Base-by-base conservation (phyloP, 1,140 invertebrate species). In the Leptonema lineaticorne region DNA sequence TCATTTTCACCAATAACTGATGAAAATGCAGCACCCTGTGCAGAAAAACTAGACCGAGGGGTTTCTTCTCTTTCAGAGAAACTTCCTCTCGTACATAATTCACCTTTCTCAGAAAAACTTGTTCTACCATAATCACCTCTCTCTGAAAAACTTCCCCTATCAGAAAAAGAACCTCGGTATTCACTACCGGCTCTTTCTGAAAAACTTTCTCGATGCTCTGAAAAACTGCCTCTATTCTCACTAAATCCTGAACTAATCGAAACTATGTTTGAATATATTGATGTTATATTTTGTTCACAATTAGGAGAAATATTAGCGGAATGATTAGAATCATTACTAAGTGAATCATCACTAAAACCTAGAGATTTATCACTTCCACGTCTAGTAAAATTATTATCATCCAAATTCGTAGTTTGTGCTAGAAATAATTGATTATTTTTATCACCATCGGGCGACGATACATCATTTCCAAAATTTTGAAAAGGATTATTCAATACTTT, bases 331-430 rank as follows among this genome's bases (percentile, higher is more conserved):
- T 89, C 87, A 56, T 88, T 88, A 67, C 86, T 88, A 1, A 89
- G 71, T 1, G 86, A 87, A 75, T 89, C 87, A 37, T 89, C 87
- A 2, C 87, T 88, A 75, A 88, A 89, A 46, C 85, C 87, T 7
- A 88, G 75, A n/a, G 85, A 86, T 69, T 86, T 87, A 72, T 88
- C 87, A 41, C 80, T 81, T 2, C 84, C 84, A 24, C 85, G 75
- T 56, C 81, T 72, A 27, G 78, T 74, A 67, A 79, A 80, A 33
- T 75, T 75, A 6, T 73, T 26, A 20, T 79, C 78, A 30, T 81
- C 78, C 0, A 33, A 22, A 57, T 67, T 72, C 2, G 64, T 63
- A 60, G 69, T 72, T 53, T 73, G 72, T 30, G 69, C 73, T 26
- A 80, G 66, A 68, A 68, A 73, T 26, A 76, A 77, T 58, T 76